Conservation (phyloP, 2,113 vertebrate genomes). For the Oncorhynchus masou region DNA sequence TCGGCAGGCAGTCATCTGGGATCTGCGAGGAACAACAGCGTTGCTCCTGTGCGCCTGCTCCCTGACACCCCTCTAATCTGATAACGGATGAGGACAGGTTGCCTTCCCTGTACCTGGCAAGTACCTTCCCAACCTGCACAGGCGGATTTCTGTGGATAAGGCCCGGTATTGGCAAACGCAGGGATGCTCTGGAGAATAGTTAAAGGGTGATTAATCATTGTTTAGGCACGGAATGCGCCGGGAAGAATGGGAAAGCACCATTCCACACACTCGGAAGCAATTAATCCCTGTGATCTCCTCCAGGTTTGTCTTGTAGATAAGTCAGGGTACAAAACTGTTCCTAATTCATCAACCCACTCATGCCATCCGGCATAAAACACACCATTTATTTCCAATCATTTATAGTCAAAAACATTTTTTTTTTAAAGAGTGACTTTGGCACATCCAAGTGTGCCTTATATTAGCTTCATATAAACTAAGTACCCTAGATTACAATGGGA, state of each 20-base stretch:
- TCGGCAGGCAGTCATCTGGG: conserved; percentile 43
- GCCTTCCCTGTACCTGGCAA: conserved; percentile 91
- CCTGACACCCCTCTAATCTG: conserved; percentile 95
- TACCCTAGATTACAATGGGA: conserved; percentile 99
- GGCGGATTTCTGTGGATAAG: conserved; percentile 98
- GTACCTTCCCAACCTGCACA: conserved; percentile 87
- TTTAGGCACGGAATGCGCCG: conserved; percentile 94
- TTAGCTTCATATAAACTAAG: conserved; percentile 99
- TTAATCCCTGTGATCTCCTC: conserved; percentile 99
- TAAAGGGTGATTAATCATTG: conserved; percentile 99
- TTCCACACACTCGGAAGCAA: conserved; percentile 99
- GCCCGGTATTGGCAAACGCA: conserved; percentile 95
- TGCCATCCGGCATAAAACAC: conserved; percentile 99
- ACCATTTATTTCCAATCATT: conserved; percentile 99
- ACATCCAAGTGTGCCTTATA: conserved; percentile 95
- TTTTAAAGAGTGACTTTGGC: conserved; percentile 95
- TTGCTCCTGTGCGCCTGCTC: conserved; percentile 77
- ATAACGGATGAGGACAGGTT: conserved; percentile 98
- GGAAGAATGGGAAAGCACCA: conserved; percentile 96
- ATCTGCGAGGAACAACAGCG: conserved; percentile 62
- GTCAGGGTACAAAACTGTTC: conserved; percentile 97
- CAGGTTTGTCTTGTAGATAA: conserved; percentile 99
- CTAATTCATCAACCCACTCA: conserved; percentile 99
- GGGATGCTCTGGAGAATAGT: conserved; percentile 97
- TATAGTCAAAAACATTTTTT: conserved; percentile 84